Base-by-base conservation (phyloP, 2,888 invertebrate genomes). In the Galerucella nymphaeae region DNA sequence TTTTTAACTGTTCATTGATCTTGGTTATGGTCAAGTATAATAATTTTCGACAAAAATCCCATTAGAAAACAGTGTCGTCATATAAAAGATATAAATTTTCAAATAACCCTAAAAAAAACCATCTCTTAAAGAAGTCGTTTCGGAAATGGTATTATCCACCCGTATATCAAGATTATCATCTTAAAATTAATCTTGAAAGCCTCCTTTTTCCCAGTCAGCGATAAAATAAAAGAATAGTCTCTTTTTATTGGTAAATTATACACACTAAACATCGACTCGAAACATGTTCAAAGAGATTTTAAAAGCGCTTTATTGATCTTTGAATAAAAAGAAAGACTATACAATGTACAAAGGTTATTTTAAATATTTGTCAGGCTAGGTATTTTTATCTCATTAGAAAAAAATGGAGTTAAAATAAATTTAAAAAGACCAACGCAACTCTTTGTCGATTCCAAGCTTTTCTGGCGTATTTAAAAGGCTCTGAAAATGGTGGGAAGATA, bases 141-240 rank as follows among this genome's bases (percentile, higher is more conserved):
- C 57, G 48, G 42, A 0, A 42, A 5, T 9, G n/a, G 18, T 10
- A 18, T 18, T 55, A 55, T 55, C 16, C 55, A 55, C 11, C 11
- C 57, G 57, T 18, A 57, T 57, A 57, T 23, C 57, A 13, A 57
- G 57, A 57, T 57, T 57, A 57, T 57, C 57, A 57, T 18, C 57
- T 30, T 30, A 30, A 30, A 3, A 5, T 57, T 57, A 57, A 57
- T 23, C 20, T 55, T 16, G 11, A 42, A 42, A 42, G 42, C 42
- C n/a, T 48, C n/a, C n/a, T 48, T 45, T 48, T 48, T 48, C 48
- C n/a, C 48, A n/a, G 14, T 30, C 23, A 30, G 13, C n/a, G 14
- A 4, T n/a, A 48, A n/a, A 48, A 48, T 48, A 48, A 48, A 14
- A 13, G 48, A 48, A 48, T n/a, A 3, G 5, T 30, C 48, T n/a